Evolutionary conservation across 2,797 vertebrate genomes (phyloP).

Genomic region (Pyrocephalus nanus): DNA sequence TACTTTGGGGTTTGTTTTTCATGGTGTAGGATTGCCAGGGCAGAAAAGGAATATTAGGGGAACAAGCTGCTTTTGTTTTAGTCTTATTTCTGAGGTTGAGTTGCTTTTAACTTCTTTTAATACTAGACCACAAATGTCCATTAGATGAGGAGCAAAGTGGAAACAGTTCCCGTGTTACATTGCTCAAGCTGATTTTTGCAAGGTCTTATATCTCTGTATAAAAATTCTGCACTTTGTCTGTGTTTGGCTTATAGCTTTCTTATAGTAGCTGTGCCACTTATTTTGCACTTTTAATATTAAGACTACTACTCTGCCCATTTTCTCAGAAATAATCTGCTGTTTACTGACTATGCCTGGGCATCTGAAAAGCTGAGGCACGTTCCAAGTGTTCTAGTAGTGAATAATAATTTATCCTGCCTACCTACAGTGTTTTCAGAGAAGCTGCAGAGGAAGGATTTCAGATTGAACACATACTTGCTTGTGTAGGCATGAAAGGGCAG

Average conservation of each 20-base stretch:
- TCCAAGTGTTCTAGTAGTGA: not conserved
- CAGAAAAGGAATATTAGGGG: not conserved
- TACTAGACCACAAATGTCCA: not conserved
- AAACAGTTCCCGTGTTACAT: not conserved
- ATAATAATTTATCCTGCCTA: slow-evolving; percentile 10
- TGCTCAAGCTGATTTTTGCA: not conserved
- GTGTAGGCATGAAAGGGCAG: not conserved
- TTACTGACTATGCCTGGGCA: not conserved
- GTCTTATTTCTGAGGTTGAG: not conserved
- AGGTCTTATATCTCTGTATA: not conserved
- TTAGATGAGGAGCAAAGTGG: not conserved
- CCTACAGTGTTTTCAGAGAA: not conserved
- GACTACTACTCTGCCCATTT: not conserved
- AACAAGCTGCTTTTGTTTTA: not conserved
- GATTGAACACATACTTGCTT: not conserved
- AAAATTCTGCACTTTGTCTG: not conserved
- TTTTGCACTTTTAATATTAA: not conserved
- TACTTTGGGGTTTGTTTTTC: not conserved
- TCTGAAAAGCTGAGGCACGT: not conserved
- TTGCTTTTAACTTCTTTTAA: not conserved
- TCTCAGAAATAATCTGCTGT: not conserved
- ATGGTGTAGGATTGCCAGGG: not conserved
- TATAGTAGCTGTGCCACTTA: not conserved
- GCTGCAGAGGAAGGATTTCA: not conserved
- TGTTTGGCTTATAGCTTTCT: not conserved